Percentiles rank a stretch among this genome's conserved stretches.
These are phyloP conservation scores for Andrena camellia DNA, from an alignment of 2,888 invertebrate species.

Conservation along the genomic window DNA sequence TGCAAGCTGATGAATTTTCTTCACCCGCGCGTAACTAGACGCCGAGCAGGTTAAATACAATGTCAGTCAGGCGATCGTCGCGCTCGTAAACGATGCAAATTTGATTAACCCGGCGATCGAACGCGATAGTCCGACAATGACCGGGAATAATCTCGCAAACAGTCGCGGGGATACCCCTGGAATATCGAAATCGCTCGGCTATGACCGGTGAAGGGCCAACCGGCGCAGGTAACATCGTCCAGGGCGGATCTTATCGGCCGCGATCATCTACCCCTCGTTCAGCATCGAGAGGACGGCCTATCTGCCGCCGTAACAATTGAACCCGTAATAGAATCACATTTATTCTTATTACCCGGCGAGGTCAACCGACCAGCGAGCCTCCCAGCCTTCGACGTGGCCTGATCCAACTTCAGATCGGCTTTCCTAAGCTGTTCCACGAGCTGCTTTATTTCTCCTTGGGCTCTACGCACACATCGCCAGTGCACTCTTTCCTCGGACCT, in stretches of 20 bases:
- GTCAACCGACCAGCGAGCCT: conserved; percentile 78
- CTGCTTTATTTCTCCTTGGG: conserved; percentile 73
- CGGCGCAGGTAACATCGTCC: conserved; percentile 67
- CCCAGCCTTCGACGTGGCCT: conserved; percentile 56
- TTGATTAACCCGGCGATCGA: conserved; percentile 20
- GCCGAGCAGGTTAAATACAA: conserved; percentile 9
- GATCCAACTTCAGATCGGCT: conserved; percentile 71
- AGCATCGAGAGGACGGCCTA: conserved; percentile 75
- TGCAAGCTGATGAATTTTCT: too few species aligned
- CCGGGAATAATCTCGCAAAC: conserved; percentile 31
- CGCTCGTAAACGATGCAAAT: conserved; percentile 14
- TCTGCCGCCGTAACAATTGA: conserved; percentile 84
- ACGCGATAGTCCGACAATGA: conserved; percentile 9
- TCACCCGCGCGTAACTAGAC: not conserved
- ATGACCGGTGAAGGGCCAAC: conserved; percentile 38
- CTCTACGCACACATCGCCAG: conserved; percentile 46
- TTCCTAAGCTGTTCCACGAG: conserved; percentile 68
- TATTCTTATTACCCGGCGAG: conserved; percentile 85
- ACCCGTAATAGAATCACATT: conserved; percentile 85
- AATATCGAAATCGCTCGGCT: conserved; percentile 40
- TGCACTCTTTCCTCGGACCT: conserved; percentile 41
- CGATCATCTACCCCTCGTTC: conserved; percentile 80
- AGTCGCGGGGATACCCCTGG: conserved; percentile 15
- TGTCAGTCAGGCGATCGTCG: not conserved
- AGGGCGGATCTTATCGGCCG: conserved; percentile 74